Base-by-base conservation (phyloP, 1,140 invertebrate species). In the Hyles euphorbiae region DNA sequence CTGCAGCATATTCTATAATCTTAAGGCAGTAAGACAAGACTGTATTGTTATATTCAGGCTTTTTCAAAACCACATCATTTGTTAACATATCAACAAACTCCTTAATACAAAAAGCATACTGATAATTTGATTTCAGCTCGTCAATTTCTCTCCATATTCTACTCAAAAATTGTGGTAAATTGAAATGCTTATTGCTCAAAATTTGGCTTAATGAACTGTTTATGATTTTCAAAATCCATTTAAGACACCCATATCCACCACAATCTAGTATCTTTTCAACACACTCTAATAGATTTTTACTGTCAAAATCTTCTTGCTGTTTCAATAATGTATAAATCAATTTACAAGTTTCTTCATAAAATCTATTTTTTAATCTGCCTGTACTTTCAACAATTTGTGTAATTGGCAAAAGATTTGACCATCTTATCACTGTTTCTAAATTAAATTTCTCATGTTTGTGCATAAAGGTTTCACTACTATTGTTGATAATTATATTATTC, bases 81-180 rank as follows among this genome's bases (percentile, higher is more conserved):
- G 72, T 81, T 22, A 88, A 62, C 2, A 88, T 34, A 12, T 73
- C 60, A 5, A 81, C 53, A 70, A 86, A 88, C 47, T 81, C 70
- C 70, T 82, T 55, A 40, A 88, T 78, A 63, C 81, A 84, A 43
- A 67, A 60, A 33, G 65, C 43, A 65, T 86, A 88, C 50, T 85
- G 76, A 57, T 72, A 79, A 49, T 79, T 86, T 0, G 83, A 75
- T 60, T 82, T 86, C 7, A 88, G 53, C 45, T 83, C 81, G 61
- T 84, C 81, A 50, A 86, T 80, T 61, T 86, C 81, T 36, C 56
- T 76, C 84, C 84, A 86, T n/a, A 71, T 63, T 62, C 56, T 74
- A n/a, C 64, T 70, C n/a, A 86, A 63, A 58, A 84, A 84, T 45
- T 68, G 34, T 5, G 55, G 50, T 12, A 78, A 40, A 65, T 82